A percentile compares a stretch with the other conserved stretches of the same genome.
These are phyloP conservation scores for Microcaecilia unicolor DNA, from an alignment of 2,797 vertebrate genomes.

Conservation along the genomic window DNA sequence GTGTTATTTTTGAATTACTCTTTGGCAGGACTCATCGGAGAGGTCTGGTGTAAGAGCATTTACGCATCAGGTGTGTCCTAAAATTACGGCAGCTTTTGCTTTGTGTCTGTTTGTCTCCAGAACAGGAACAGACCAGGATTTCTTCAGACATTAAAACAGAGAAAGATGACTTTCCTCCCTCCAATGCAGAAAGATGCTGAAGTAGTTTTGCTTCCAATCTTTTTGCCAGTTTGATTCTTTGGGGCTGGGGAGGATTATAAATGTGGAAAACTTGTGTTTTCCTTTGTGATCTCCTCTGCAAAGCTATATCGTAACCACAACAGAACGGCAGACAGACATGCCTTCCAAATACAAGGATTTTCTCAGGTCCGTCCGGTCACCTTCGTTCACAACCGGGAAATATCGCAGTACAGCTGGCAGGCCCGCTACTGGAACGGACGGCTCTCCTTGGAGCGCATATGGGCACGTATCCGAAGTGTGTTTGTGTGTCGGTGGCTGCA, in stretches of 20 bases:
- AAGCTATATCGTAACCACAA: not conserved
- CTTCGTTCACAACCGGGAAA: no score
- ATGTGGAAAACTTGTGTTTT: not conserved
- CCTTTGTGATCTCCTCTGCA: constrained; percentile 10
- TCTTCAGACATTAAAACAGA: no score
- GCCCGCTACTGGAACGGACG: no score
- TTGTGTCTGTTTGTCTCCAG: no score
- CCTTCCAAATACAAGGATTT: constrained; percentile 3
- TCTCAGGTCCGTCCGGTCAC: not conserved
- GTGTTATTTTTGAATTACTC: constrained; percentile 45
- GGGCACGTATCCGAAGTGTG: no score
- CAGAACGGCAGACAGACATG: not conserved
- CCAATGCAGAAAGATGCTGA: no score
- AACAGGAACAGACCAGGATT: no score
- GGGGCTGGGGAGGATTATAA: not conserved
- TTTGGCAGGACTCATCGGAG: constrained; percentile 67
- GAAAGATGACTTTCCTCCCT: no score
- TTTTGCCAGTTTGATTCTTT: constrained; percentile 15
- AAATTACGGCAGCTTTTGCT: no score
- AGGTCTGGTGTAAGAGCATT: constrained; percentile 46
- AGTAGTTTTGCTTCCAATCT: constrained; percentile 6
- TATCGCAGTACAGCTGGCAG: no score
- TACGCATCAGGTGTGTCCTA: constrained; percentile 28
- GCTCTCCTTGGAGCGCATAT: no score
- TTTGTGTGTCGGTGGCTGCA: no score